A percentile compares a stretch with the other conserved stretches of the same genome.
These are phyloP conservation scores for Salvator merianae DNA, from an alignment of 2,113 vertebrate species.

Conservation along the genomic window DNA sequence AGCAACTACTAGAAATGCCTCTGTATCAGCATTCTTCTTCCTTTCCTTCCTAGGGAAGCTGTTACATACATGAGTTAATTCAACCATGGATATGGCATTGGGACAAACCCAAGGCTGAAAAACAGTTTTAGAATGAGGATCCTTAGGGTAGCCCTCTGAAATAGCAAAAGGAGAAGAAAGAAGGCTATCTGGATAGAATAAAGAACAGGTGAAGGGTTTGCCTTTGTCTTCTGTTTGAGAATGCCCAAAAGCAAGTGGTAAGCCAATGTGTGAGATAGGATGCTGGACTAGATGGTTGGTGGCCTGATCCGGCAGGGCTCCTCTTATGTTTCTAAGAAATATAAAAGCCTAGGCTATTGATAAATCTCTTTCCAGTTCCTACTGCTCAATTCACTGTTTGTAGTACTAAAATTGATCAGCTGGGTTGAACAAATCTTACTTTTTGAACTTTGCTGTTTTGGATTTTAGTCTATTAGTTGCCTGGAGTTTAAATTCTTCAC, in stretches of 20 bases:
- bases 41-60: background rate
- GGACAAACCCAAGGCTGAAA: background rate
- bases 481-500: background rate
- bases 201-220: no score
- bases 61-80: background rate
- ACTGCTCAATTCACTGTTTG: background rate
- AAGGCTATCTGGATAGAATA: no score
- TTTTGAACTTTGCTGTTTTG: background rate
- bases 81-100: background rate
- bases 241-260: no score
- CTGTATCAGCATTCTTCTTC: background rate
- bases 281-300: no score
- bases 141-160: background rate
- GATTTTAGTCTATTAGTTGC: background rate
- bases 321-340: no score
- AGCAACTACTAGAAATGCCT: background rate
- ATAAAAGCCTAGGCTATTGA: no score
- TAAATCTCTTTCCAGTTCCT: no score
- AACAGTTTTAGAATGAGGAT: background rate
- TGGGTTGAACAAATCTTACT: background rate
- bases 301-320: no score
- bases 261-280: no score
- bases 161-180: background rate
- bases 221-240: no score
- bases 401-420: conserved; percentile 7